Percentiles rank a stretch among this genome's conserved stretches.
phyloP scores from a whole-genome alignment of 2,113 vertebrate species.

The Gymnorhina tibicen region DNA sequence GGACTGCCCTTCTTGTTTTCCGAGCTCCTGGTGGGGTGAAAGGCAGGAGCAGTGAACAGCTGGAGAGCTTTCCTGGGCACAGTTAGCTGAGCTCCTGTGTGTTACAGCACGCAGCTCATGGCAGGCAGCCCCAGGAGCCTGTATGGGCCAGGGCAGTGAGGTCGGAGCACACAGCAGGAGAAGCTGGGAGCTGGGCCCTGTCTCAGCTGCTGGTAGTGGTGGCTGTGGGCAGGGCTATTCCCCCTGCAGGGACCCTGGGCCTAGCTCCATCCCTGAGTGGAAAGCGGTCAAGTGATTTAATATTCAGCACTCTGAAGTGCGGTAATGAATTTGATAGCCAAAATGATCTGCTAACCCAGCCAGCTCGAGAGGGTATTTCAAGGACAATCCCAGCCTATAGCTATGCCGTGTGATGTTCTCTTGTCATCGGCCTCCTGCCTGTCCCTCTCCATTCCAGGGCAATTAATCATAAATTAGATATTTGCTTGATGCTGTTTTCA shows the following conservation, averaged over 20 bases:
- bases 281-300: neutral
- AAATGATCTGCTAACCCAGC: neutral
- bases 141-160: accelerated
- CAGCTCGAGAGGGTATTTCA: neutral
- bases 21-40: neutral
- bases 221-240: neutral
- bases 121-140: neutral
- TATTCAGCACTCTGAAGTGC: neutral
- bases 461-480: neutral
- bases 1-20: neutral
- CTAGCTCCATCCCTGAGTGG: accelerated
- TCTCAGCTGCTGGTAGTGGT: neutral
- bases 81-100: neutral
- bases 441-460: neutral
- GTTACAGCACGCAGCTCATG: neutral
- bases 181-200: neutral
- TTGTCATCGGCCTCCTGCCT: neutral
- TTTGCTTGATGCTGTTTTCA: neutral
- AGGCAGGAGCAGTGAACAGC: neutral
- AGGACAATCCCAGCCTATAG: neutral
- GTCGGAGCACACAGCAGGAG: accelerated
- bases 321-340: neutral
- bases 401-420: neutral
- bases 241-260: neutral
- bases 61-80: neutral